A percentile compares a stretch with the other conserved stretches of the same genome.
Conservation (phyloP, 2,113 vertebrate genomes). For the Cebidichthys violaceus region DNA sequence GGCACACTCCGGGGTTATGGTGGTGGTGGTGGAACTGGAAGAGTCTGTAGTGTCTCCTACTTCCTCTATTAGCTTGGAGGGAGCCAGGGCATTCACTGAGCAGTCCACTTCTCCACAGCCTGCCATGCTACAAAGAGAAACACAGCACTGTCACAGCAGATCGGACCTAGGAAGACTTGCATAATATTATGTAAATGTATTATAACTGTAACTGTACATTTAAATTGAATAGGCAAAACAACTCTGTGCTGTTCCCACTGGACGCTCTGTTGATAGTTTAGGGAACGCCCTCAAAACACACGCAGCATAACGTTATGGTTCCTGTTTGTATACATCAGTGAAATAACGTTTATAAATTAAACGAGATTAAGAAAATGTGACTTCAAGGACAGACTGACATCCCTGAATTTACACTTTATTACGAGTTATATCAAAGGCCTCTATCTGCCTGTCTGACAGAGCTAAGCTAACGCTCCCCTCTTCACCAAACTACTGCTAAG, state of each 20-base stretch:
- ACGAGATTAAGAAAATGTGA: no score
- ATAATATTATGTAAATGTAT: no score
- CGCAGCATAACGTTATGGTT: background rate
- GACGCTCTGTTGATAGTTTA: constrained; percentile 20
- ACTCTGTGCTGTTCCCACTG: background rate
- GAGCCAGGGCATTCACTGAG: constrained; percentile 86
- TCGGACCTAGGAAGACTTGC: background rate
- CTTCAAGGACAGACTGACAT: rapidly evolving
- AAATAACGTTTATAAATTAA: background rate
- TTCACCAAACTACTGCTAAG: constrained; percentile 8
- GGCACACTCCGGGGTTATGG: constrained; percentile 89
- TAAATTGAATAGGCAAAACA: background rate
- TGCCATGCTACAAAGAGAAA: constrained; percentile 88
- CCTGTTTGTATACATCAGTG: background rate
- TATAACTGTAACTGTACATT: background rate
- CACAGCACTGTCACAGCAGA: background rate
- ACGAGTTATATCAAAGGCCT: background rate
- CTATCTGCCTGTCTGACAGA: background rate
- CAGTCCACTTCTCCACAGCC: constrained; percentile 90
- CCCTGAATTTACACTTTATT: background rate
- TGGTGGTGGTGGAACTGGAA: constrained; percentile 81
- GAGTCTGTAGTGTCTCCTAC: constrained; percentile 46
- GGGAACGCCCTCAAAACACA: constrained; percentile 31
- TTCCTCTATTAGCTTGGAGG: constrained; percentile 88
- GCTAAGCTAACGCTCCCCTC: no score